Conservation (phyloP, 2,113 vertebrate genomes). For the Microtus oregoni region DNA sequence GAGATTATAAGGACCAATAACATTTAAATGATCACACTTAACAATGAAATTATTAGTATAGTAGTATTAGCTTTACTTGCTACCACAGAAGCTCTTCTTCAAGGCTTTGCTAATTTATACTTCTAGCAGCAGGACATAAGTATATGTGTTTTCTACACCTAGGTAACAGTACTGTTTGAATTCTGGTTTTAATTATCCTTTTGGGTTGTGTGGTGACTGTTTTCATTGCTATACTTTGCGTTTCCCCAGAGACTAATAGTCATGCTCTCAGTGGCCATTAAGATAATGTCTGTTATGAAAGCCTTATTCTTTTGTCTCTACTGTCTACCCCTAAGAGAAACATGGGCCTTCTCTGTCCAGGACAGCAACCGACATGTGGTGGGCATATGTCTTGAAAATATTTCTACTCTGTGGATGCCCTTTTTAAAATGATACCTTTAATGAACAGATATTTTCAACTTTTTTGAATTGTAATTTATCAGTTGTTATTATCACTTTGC, state of each 20-base stretch:
- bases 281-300: background rate
- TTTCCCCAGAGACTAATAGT: background rate
- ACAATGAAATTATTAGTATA: background rate
- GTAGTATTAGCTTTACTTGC: background rate
- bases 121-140: background rate
- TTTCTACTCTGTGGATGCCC: background rate
- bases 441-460: background rate
- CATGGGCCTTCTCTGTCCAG: too few relatives aligned
- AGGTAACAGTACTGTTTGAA: background rate
- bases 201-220: background rate
- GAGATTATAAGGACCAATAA: too few relatives aligned
- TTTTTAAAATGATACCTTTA: conserved; percentile 3
- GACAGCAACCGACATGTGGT: background rate
- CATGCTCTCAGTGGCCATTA: background rate
- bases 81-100: background rate
- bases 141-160: background rate
- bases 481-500: background rate
- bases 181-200: conserved; percentile 24
- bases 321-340: background rate
- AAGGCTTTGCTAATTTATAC: background rate
- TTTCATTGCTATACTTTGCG: background rate
- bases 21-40: background rate
- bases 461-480: conserved; percentile 27
- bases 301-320: background rate
- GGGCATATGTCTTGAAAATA: conserved; percentile 4